These are phyloP conservation scores for Margaritifera margaritifera DNA, from an alignment of 2,888 invertebrate species.

Conservation along the genomic window DNA sequence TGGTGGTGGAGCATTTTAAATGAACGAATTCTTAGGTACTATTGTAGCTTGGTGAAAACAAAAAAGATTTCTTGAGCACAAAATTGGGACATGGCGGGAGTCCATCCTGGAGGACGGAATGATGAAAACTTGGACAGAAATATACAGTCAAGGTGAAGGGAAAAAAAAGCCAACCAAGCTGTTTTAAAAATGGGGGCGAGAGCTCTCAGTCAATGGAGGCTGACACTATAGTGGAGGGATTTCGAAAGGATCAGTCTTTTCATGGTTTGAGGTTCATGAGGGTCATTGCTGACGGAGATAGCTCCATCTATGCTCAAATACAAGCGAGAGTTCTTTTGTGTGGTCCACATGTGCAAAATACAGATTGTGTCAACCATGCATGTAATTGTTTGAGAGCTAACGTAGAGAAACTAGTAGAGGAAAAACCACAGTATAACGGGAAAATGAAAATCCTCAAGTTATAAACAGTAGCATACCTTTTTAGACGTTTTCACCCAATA, in stretches of 20 bases:
- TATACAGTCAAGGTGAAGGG: no score
- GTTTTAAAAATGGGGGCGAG: no score
- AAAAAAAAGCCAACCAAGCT: no score
- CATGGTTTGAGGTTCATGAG: conserved; percentile 2
- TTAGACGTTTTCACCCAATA: no score
- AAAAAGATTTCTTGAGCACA: conserved; percentile 13
- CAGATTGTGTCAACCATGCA: conserved; percentile 25
- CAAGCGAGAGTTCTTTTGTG: conserved; percentile 18
- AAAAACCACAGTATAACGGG: conserved; percentile 20
- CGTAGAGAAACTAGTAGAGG: conserved; percentile 17
- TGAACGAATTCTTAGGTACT: conserved; percentile 12
- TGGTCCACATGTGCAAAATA: conserved; percentile 10
- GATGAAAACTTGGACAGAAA: conserved; percentile 16
- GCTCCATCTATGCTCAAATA: conserved; percentile 3
- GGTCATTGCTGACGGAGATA: conserved; percentile 1
- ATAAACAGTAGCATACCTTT: no score
- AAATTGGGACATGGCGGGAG: conserved; percentile 16
- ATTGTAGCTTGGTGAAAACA: conserved; percentile 9
- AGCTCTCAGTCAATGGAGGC: no score
- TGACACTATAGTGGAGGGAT: no score
- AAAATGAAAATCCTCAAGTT: conserved; percentile 18
- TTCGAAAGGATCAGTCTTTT: no score
- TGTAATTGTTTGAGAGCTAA: conserved; percentile 19
- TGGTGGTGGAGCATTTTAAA: conserved; percentile 11
- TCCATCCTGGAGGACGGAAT: conserved; percentile 11